Percentiles rank a stretch among this genome's conserved stretches.
Conservation (phyloP, 2,888 invertebrate species). For the Glyphotaelius pellucidus region DNA sequence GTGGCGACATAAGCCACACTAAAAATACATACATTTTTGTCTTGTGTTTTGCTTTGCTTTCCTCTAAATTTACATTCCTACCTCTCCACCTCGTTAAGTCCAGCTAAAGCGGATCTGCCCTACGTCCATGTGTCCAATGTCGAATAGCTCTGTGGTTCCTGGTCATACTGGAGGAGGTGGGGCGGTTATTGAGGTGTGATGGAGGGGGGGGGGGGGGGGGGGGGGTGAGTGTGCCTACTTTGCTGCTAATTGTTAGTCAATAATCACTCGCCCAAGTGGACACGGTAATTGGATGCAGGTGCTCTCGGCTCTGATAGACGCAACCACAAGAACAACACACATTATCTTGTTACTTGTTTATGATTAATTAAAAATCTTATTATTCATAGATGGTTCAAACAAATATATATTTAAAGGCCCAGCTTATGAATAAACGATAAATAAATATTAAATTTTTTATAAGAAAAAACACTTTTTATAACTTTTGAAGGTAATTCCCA, state of each 20-base stretch:
- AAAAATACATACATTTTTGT: no score
- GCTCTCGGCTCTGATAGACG: background rate
- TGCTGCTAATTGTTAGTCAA: background rate
- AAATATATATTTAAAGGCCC: no score
- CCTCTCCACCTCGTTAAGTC: background rate
- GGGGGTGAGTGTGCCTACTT: background rate
- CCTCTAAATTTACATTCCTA: no score
- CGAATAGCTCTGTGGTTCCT: background rate
- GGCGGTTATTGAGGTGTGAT: background rate
- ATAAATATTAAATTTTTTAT: no score
- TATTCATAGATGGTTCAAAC: no score
- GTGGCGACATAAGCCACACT: no score
- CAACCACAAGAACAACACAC: background rate
- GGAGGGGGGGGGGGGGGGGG: background rate
- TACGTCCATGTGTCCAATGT: background rate
- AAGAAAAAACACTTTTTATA: no score
- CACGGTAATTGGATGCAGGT: background rate
- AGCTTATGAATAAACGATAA: no score
- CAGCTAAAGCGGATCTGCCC: background rate
- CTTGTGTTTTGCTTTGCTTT: no score
- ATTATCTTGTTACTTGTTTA: background rate
- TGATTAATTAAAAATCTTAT: no score
- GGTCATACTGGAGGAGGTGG: background rate
- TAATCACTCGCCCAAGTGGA: background rate
- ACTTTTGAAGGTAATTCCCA: no score